Evolutionary conservation across 2,888 invertebrate species (phyloP), one percentile per base, ranked within the genome.

Genomic region (Drosophila maculinotata): DNA sequence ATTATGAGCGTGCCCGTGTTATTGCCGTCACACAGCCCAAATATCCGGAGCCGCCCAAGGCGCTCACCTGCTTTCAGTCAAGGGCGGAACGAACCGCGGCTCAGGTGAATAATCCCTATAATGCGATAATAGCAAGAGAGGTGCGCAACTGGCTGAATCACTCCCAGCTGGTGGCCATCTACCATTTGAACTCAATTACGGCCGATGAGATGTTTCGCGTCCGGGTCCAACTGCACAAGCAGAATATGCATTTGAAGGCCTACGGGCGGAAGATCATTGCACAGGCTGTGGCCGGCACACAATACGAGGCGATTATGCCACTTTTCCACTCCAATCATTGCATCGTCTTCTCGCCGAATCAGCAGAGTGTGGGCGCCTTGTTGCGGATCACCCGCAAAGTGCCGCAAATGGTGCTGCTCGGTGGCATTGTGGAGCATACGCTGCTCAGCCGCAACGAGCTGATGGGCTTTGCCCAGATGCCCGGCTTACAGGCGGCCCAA

Each of bases 371-470:
- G 31, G 90, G 90, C 8, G 92, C 93, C 74, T 88, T 97, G 82
- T 89, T 95, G 31, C 95, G 94, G 89, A 93, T 95, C 36, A 89
- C 94, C 4, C 95, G 94, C 63, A 96, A 95, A 88, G 93, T 94
- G 68, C 95, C 95, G 1, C 94, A 95, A 88, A 91, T 96, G 81
- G 90, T 95, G 72, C 91, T 97, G 15, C 90, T 97, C 90, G 95
- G 96, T 93, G 96, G 94, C n/a, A 94, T 96, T 64, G 93, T 95
- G 48, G 94, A 97, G 80, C 94, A 94, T 42, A 93, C 92, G 58
- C 90, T 96, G 25, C 79, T 97, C 75, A 95, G 93, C 66, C 93
- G 93, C 73, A 94, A 94, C 87, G 95, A 96, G 79, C 91, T 97
- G 26, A 82, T 94, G 23, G 92, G 93, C 75, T 95, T 94, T 78